phyloP scores from a whole-genome alignment of 92 coral and sea anemone species.

The Siderastrea siderea region DNA sequence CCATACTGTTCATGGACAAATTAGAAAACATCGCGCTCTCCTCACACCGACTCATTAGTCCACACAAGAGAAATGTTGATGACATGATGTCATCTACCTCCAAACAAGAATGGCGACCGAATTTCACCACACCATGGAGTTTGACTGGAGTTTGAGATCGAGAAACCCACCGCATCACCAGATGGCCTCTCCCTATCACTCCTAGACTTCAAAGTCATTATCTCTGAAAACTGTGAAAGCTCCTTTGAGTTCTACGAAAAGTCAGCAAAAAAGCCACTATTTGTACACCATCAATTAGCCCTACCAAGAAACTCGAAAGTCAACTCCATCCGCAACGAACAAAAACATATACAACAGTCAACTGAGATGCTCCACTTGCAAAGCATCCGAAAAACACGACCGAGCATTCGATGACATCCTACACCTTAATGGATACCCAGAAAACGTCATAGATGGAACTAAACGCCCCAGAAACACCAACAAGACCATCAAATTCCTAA shows the following conservation, averaged over 20 bases:
- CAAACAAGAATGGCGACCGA: constrained; percentile 35
- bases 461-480: constrained; percentile 29
- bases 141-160: constrained; percentile 46
- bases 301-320: constrained; percentile 24
- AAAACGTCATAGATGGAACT: constrained; percentile 15
- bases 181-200: constrained; percentile 50
- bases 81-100: constrained; percentile 47
- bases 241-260: constrained; percentile 59
- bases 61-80: constrained; percentile 39
- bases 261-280: constrained; percentile 56
- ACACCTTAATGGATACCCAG: constrained; percentile 5
- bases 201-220: constrained; percentile 21
- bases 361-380: too few relatives aligned
- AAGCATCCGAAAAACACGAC: background rate
- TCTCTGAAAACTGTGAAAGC: background rate
- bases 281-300: constrained; percentile 48
- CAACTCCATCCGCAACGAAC: constrained; percentile 50
- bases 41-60: constrained; percentile 17
- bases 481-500: background rate
- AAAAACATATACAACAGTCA: constrained; percentile 29
- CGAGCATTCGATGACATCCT: background rate
- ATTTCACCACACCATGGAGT: constrained; percentile 48
- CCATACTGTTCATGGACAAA: constrained; percentile 68
- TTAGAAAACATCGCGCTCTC: constrained; percentile 53
- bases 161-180: constrained; percentile 46